phyloP scores from a whole-genome alignment of 2,797 vertebrate species.

The Betta splendens region DNA sequence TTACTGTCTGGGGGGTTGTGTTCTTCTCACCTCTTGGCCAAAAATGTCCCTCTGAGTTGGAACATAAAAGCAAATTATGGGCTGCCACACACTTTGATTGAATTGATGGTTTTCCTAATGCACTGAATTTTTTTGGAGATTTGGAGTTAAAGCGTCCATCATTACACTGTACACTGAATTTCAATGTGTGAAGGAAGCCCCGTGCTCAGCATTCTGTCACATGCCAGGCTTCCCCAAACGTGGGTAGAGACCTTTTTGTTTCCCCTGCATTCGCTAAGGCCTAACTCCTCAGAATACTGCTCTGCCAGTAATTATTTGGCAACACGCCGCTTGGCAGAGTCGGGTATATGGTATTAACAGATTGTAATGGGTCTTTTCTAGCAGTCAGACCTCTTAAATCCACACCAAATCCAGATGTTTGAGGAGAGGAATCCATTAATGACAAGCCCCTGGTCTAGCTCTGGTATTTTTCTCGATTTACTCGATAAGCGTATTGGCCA shows the following conservation, averaged over 20 bases:
- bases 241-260: constrained; percentile 12
- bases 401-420: constrained; percentile 27
- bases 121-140: constrained; percentile 8
- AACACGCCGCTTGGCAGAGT: constrained; percentile 32
- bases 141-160: constrained; percentile 17
- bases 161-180: constrained; percentile 36
- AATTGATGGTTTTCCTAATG: constrained; percentile 32
- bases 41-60: constrained; percentile 21
- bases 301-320: constrained; percentile 27
- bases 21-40: constrained; percentile 29
- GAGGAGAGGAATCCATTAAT: not conserved
- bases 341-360: constrained; percentile 40
- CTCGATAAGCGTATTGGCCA: constrained; percentile 6
- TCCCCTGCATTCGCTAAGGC: constrained; percentile 2
- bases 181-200: constrained; percentile 33
- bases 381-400: constrained; percentile 17
- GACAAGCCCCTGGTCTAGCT: constrained; percentile 6
- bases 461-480: constrained; percentile 6
- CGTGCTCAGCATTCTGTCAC: constrained; percentile 36
- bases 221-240: constrained; percentile 20
- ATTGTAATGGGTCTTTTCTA: constrained; percentile 38
- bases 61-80: constrained; percentile 28
- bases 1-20: not conserved
- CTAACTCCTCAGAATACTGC: constrained; percentile 15
- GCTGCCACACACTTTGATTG: constrained; percentile 28